Percentiles rank a stretch among this genome's conserved stretches.
Evolutionary conservation across 2,888 invertebrate genomes (phyloP).

Genomic region (Zaprionus bogoriensis): DNA sequence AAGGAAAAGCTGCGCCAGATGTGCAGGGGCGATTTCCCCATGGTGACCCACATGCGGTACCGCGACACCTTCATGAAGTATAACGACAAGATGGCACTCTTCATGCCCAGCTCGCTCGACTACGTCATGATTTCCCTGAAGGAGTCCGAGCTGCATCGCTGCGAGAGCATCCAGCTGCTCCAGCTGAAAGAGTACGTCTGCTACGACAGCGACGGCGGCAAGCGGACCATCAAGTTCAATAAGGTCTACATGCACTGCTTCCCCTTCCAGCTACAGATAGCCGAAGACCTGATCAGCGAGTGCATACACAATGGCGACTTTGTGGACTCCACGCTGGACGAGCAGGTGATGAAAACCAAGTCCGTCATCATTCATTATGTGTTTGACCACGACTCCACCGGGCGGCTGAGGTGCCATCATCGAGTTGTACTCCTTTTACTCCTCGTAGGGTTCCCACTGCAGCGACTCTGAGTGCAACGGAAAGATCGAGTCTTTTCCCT

Average conservation of each 20-base stretch:
- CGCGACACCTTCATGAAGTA: conserved; percentile 49
- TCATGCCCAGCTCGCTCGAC: conserved; percentile 33
- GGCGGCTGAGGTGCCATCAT: neutral
- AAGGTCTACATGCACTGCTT: conserved; percentile 47
- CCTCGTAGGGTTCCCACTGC: too few species aligned
- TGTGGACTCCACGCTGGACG: neutral
- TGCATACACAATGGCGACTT: conserved; percentile 30
- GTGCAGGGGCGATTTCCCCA: conserved; percentile 49
- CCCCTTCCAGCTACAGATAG: conserved; percentile 58
- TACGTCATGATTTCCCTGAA: conserved; percentile 38
- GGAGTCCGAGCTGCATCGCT: conserved; percentile 40
- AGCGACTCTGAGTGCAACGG: too few species aligned
- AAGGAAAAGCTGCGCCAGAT: conserved; percentile 6
- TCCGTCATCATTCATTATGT: conserved; percentile 43
- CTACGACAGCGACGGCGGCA: neutral
- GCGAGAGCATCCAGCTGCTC: conserved; percentile 31
- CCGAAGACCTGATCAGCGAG: conserved; percentile 53
- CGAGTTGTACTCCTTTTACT: too few species aligned
- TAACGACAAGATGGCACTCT: conserved; percentile 50
- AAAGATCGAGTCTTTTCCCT: too few species aligned
- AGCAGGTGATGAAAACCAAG: conserved; percentile 3
- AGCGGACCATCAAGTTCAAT: conserved; percentile 13
- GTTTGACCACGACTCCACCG: neutral
- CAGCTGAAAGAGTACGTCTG: conserved; percentile 32
- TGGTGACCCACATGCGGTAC: conserved; percentile 47